These are phyloP conservation scores for Thalpophila matura DNA, from an alignment of 2,888 invertebrate species.

Conservation along the genomic window DNA sequence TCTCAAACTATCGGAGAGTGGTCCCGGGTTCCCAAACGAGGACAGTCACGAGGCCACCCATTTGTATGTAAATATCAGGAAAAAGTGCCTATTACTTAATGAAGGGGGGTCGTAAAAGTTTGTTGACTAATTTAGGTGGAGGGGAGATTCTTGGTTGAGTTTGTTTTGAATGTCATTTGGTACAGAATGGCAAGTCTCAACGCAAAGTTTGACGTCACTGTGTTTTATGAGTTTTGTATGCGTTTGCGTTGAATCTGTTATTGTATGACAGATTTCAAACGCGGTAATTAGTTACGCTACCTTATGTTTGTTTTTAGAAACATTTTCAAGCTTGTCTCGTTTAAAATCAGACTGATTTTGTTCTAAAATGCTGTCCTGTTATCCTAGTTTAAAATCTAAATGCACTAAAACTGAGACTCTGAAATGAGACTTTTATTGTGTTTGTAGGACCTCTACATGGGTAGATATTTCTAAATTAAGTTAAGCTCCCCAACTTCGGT, in stretches of 20 bases:
- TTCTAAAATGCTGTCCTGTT: too few species aligned
- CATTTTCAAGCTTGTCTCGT: too few species aligned
- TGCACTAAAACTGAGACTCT: too few species aligned
- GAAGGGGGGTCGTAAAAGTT: constrained; percentile 44
- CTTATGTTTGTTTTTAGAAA: too few species aligned
- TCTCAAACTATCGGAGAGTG: constrained; percentile 32
- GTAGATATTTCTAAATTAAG: too few species aligned
- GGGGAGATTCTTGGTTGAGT: background rate
- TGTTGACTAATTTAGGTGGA: constrained; percentile 38
- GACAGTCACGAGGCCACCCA: constrained; percentile 33
- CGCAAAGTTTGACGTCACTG: constrained; percentile 18
- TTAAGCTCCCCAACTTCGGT: too few species aligned
- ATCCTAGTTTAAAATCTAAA: too few species aligned
- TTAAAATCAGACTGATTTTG: too few species aligned
- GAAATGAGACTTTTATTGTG: too few species aligned
- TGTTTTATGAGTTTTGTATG: constrained; percentile 25
- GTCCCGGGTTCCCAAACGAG: constrained; percentile 22
- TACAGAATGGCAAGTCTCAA: constrained; percentile 14
- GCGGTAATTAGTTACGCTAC: background rate
- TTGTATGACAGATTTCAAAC: background rate
- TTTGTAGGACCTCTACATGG: too few species aligned
- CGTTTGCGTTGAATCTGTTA: constrained; percentile 6
- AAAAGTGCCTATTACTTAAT: constrained; percentile 49
- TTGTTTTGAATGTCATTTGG: constrained; percentile 37
- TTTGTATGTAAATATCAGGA: constrained; percentile 57